Evolutionary conservation across 2,113 vertebrate genomes (phyloP).

Genomic region (Ascaphus truei): DNA sequence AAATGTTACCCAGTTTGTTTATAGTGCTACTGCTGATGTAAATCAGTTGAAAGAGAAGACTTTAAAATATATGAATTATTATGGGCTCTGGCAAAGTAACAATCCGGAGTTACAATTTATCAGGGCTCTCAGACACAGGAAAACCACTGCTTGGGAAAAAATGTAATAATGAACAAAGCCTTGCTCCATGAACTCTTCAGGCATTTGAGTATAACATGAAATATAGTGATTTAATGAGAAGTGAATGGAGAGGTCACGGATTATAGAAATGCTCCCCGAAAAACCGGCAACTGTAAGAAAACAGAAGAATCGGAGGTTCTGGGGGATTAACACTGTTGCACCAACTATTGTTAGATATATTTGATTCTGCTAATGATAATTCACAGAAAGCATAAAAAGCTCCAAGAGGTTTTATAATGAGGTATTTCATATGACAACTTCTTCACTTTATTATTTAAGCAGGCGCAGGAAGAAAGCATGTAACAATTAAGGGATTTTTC

Average conservation of each 20-base stretch:
- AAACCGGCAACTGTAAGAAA: background rate
- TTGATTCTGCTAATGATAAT: constrained; percentile 35
- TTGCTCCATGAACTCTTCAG: constrained; percentile 15
- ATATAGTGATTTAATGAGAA: constrained; percentile 25
- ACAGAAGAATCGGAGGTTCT: constrained; percentile 11
- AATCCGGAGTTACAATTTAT: constrained; percentile 16
- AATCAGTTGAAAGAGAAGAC: too few relatives aligned
- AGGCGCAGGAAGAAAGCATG: constrained; percentile 26
- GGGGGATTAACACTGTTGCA: constrained; percentile 21
- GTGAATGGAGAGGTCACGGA: constrained; percentile 24
- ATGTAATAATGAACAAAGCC: constrained; percentile 24
- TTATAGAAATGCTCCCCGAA: constrained; percentile 1
- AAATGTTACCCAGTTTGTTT: too few relatives aligned
- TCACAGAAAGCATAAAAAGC: constrained; percentile 29
- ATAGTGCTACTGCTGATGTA: background rate
- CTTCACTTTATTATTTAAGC: constrained; percentile 30
- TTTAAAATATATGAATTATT: background rate
- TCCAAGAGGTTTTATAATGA: constrained; percentile 31
- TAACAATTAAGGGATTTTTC: constrained; percentile 24
- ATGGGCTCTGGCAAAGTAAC: background rate
- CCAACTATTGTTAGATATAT: constrained; percentile 26
- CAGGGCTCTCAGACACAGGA: constrained; percentile 3
- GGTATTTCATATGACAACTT: constrained; percentile 23
- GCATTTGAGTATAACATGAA: constrained; percentile 16
- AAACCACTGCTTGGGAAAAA: constrained; percentile 17